Base-by-base conservation (phyloP, 2,113 vertebrate species). In the Caranx melampygus region DNA sequence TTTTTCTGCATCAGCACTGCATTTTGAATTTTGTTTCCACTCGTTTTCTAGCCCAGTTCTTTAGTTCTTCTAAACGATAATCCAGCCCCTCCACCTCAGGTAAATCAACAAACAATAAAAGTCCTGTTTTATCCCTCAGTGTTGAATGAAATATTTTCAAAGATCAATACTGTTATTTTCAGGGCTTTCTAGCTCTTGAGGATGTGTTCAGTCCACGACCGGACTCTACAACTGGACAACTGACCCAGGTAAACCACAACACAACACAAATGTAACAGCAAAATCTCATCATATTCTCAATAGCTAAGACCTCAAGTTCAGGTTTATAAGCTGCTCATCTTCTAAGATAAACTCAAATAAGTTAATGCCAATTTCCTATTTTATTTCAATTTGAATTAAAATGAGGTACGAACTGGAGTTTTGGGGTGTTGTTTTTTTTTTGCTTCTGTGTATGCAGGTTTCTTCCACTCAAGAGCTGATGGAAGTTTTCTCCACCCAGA, bases 401-500 rank as follows among this genome's bases (percentile, higher is more conserved):
- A 26, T n/a, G 21, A 12, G 0, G 26, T 18, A 49, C 10, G n/a
- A 31, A 31, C 5, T 3, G 15, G 31, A 5, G 13, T 65, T 49
- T 54, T 26, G 26, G 26, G 26, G 26, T 26, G 26, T 26, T 26
- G 26, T 26, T 26, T 26, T 26, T 26, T 26, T 26, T 15, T n/a
- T 60, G 20, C 61, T 47, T 67, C 1, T 72, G 5, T 69, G 3
- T 82, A 42, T 64, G 11, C 72, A 93, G 92, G 31, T 37, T 0
- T 85, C 64, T 3, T 57, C 75, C 10, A 78, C 6, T 14, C 66
- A 67, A 72, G 91, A 92, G 42, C 42, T 94, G 79, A 71, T 88
- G 81, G 83, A 89, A 0, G 74, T 92, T 15, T 93, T 94, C n/a
- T 81, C 85, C 26, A 1, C 74, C 55, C 70, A 49, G 40, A 5